Evolutionary conservation across 2,888 invertebrate species (phyloP), one percentile per base, ranked within the genome.

Genomic region (Ormyrus thymus): DNA sequence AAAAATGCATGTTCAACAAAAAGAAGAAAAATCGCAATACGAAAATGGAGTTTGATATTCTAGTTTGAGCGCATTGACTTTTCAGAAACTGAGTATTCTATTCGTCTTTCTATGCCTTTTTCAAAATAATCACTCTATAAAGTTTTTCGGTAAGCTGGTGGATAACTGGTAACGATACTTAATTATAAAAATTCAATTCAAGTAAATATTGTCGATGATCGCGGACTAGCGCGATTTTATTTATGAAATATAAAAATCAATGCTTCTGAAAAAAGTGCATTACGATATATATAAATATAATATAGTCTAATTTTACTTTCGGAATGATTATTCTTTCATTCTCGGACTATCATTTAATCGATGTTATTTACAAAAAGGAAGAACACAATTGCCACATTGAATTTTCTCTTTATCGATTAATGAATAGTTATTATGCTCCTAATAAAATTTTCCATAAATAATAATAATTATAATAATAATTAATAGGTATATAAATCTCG

Each of bases 401-500:
- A 74, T 78, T 79, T 61, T 70, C 45, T 69, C 72, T 66, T 71
- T 62, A 65, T 79, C 59, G 15, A 59, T 56, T 15, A 7, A 74
- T 75, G 68, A 56, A 56, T 70, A 76, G 7, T 71, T 79, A 77
- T 65, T 66, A 79, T 72, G 62, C 59, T 7, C 58, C 61, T 68
- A 72, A 79, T 73, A 64, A 72, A 51, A 53, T 79, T 79, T 70
- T 11, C 56, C 55, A 68, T 76, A 72, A 79, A 72, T 76, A 69
- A 76, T 82, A 65, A 72, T 76, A 64, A 64, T 64, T 70, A 64
- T 70, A 71, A 72, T 81, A 50, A 81, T 79, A 77, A 81, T 78
- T 80, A 78, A 80, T 81, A 81, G 78, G 62, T 79, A 80, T 76
- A 80, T 75, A 78, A 80, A 78, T 81, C 68, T 78, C 65, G 64